Evolutionary conservation across 1,140 invertebrate species (phyloP), one percentile per base, ranked within the genome.

Genomic region (Chironomus striatipennis): DNA sequence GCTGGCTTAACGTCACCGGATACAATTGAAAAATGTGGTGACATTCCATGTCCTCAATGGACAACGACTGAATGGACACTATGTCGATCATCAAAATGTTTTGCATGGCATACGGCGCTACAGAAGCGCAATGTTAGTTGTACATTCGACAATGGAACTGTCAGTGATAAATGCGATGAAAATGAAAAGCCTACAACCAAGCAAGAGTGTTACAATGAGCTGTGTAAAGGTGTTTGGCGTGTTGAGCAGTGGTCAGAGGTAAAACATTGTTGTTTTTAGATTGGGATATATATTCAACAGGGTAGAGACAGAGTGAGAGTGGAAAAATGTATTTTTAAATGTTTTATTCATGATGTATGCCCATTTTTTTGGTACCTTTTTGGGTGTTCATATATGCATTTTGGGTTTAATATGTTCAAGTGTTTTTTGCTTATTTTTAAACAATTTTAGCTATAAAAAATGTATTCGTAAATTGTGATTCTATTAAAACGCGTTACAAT

Each of bases 201-300:
- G 57, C 89, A 90, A 79, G 89, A 93, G 79, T 95, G 93, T 79
- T 88, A 89, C 82, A 93, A 91, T 77, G 87, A 89, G 74, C 87
- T 88, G 17, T 96, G 94, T 83, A 89, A 89, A 79, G 91, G 92
- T 0, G 88, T 90, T 12, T 97, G 94, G 94, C 87, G 88, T 77
- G 90, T 91, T 10, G 92, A 92, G 6, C 88, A 92, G 76, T 96
- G 94, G 94, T 94, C 92, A 24, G 90, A 93, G 87, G 94, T 96
- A 84, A 83, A 80, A 81, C 74, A 34, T n/a, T 34, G 24, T 34
- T 34, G 24, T 34, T 34, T 34, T 34, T 34, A 34, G 24, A 34
- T 34, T 34, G 24, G 24, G 24, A 34, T 34, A 73, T 67, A 74
- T 73, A 65, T 42, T 34, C 43, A 75, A 42, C 43, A 47, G 43